A percentile compares a stretch with the other conserved stretches of the same genome.
These are phyloP conservation scores for Homarus americanus DNA, from an alignment of 1,140 invertebrate genomes.

Conservation along the genomic window DNA sequence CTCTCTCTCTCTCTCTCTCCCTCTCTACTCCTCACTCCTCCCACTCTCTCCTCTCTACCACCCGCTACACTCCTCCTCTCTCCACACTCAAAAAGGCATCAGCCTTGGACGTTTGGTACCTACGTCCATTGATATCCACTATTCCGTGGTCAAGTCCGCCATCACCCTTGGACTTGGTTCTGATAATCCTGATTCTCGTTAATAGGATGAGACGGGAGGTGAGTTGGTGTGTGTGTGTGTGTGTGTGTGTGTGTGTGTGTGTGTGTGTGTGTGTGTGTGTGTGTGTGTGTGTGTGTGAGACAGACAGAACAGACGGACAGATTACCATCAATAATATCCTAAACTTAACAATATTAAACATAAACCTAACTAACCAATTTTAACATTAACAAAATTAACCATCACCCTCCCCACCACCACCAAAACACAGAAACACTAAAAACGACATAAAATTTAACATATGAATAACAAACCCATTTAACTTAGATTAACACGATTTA, in stretches of 20 bases:
- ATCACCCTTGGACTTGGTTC: constrained; percentile 85
- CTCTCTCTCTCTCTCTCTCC: too few relatives aligned
- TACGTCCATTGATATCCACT: constrained; percentile 95
- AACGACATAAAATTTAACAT: background rate
- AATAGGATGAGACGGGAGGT: constrained; percentile 85
- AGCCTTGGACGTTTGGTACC: constrained; percentile 85
- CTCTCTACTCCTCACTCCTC: too few relatives aligned
- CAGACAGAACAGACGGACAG: too few relatives aligned
- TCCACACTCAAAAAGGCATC: constrained; percentile 78
- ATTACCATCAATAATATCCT: too few relatives aligned
- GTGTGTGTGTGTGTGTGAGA: too few relatives aligned
- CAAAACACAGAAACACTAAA: background rate
- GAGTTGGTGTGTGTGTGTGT: background rate
- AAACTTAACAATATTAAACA: too few relatives aligned
- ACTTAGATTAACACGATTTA: background rate
- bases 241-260: too few relatives aligned
- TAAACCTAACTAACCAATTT: too few relatives aligned
- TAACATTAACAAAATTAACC: background rate
- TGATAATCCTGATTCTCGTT: constrained; percentile 86
- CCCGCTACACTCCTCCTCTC: background rate
- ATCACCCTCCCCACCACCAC: background rate
- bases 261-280: too few relatives aligned
- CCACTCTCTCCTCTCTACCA: too few relatives aligned
- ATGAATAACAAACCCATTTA: too few relatives aligned
- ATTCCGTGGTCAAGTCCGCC: constrained; percentile 92